Evolutionary conservation across 2,113 vertebrate genomes (phyloP).

Genomic region (Gracilinanus agilis): DNA sequence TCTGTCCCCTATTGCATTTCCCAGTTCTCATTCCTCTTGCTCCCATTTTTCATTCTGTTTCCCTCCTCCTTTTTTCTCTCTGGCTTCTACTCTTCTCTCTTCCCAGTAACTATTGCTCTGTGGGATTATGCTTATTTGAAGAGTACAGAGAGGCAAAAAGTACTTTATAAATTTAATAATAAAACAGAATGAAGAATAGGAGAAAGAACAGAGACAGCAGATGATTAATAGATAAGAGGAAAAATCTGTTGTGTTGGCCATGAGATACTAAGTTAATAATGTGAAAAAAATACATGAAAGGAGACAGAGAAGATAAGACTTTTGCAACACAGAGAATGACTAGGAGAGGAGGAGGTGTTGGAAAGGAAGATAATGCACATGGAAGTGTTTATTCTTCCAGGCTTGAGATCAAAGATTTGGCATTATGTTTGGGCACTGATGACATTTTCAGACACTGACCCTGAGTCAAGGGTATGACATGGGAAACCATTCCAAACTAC

Average conservation of each 20-base stretch:
- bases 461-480: neutral
- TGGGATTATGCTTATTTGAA: neutral
- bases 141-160: neutral
- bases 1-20: neutral
- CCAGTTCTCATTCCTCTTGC: neutral
- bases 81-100: neutral
- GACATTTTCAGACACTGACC: conserved; percentile 10
- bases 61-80: neutral
- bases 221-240: neutral
- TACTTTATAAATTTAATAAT: neutral
- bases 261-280: conserved; percentile 19
- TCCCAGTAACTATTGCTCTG: neutral
- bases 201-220: neutral
- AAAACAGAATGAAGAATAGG: conserved; percentile 8
- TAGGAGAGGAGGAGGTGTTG: neutral
- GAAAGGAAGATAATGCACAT: neutral
- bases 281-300: neutral
- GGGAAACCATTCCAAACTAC: neutral
- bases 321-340: conserved; percentile 1
- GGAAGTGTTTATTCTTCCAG: neutral
- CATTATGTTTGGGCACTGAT: neutral
- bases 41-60: neutral
- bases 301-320: neutral
- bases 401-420: neutral
- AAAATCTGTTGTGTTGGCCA: neutral